Base-by-base conservation (phyloP, 92 coral and sea anemone species). In the Zoanthus solanderi region DNA sequence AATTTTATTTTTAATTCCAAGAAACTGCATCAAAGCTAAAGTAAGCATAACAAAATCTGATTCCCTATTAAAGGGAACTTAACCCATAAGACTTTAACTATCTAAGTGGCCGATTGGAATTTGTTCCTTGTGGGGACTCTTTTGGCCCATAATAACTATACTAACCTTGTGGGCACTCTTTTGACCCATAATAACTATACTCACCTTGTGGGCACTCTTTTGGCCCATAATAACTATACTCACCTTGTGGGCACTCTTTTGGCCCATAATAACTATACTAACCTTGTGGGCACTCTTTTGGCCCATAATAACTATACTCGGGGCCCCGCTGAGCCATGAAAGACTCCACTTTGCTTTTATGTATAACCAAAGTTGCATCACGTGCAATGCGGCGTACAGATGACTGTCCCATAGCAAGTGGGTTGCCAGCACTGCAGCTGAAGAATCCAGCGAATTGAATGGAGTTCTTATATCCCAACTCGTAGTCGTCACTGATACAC, bases 341-440 rank as follows among this genome's bases (percentile, higher is more conserved):
- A 46, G 47, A 30, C 75, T 93, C 94, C 31, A 91, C 88, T 31
- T 16, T 37, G 72, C 78, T 45, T 45, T 17, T 68, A 56, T 73
- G 42, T 28, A 72, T 52, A 45, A 23, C 46, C 72, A 63, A 18
- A 17, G 37, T 11, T n/a, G 54, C 29, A 56, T 68, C 87, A 17
- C 52, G 66, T 45, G 56, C 71, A 47, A 61, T 60, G 48, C 88
- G 65, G 37, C 69, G 34, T 8, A 75, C 47, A 76, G 42, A 9
- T 77, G 75, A 60, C 28, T 17, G 48, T 8, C 88, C 92, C 44
- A 91, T 63, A 12, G 95, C 98, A 18, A 96, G 89, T 16, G 98
- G 97, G 46, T 96, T 96, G 9, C 98, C 98, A 14, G 95, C 90
- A 11, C 89, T 87, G 63, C 97, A 95, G 73, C 98, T 94, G 92